These are phyloP conservation scores for Hydropotes inermis DNA, from an alignment of 2,113 vertebrate species.

Conservation along the genomic window DNA sequence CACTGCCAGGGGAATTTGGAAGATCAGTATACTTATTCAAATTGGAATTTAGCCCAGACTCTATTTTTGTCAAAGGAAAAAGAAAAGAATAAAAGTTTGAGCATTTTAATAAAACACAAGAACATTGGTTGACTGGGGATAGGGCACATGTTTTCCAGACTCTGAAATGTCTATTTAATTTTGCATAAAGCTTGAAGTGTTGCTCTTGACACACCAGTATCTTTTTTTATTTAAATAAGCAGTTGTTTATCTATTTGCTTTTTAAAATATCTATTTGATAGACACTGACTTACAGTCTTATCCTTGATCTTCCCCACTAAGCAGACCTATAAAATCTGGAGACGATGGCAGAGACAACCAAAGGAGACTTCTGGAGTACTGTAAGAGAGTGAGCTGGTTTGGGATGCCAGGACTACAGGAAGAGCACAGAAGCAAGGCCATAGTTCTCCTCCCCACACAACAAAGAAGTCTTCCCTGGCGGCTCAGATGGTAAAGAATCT, in stretches of 20 bases:
- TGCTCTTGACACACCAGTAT: background rate
- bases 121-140: background rate
- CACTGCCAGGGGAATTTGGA: background rate
- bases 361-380: background rate
- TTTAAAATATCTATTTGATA: background rate
- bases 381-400: background rate
- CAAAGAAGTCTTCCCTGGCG: background rate
- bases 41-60: conserved; percentile 25
- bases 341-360: background rate
- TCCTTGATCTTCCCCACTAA: background rate
- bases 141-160: background rate
- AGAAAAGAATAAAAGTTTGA: background rate
- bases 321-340: background rate
- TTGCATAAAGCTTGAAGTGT: background rate
- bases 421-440: rapidly evolving
- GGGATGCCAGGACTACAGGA: background rate
- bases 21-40: background rate
- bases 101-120: conserved; percentile 27
- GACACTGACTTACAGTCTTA: background rate
- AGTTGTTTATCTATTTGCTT: background rate
- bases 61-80: conserved; percentile 6
- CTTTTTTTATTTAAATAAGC: background rate
- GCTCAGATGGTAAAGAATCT: background rate
- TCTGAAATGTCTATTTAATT: background rate
- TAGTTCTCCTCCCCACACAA: background rate